Evolutionary conservation across 1,140 invertebrate genomes (phyloP), one percentile per base, ranked within the genome.

Genomic region (Propsilocerus akamusi): DNA sequence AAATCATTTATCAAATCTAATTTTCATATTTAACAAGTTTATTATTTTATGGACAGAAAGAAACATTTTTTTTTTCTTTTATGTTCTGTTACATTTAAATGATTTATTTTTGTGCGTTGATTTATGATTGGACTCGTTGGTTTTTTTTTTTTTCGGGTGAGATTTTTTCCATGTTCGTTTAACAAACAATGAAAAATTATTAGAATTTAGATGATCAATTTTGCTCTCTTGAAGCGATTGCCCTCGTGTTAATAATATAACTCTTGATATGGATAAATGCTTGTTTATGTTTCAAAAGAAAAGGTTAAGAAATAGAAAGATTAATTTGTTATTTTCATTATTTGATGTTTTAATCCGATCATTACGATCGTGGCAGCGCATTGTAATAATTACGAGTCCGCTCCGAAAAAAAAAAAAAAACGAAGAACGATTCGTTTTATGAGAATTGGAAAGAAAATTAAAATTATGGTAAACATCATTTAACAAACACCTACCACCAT

Each of bases 131-230:
- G n/a, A n/a, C n/a, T n/a, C n/a, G n/a, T 20, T 41, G 34, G 17
- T 22, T 41, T 41, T n/a, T 37, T 37, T 4, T 30, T 30, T 30
- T 7, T 30, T 30, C n/a, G 10, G n/a, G 28, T 30, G n/a, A 11
- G 28, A 11, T 30, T n/a, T 11, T n/a, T 30, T 30, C 28, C 10
- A 30, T 12, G 14, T 41, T 20, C 17, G 22, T 41, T 20, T 41
- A 41, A 41, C 34, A 41, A 41, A 41, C 34, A 41, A 41, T 41
- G 34, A 41, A 41, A 41, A 41, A 41, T 41, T 41, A 41, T 41
- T 41, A 41, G 34, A 41, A 41, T 41, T 41, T 41, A 41, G 34
- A 41, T 41, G 34, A 41, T 41, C 34, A 8, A 14, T n/a, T n/a
- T n/a, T n/a, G n/a, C n/a, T n/a, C n/a, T n/a, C n/a, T n/a, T n/a